Percentiles rank a stretch among this genome's conserved stretches.
These are phyloP conservation scores for Taenioides sp. DNA, from an alignment of 2,797 vertebrate species.

Conservation along the genomic window DNA sequence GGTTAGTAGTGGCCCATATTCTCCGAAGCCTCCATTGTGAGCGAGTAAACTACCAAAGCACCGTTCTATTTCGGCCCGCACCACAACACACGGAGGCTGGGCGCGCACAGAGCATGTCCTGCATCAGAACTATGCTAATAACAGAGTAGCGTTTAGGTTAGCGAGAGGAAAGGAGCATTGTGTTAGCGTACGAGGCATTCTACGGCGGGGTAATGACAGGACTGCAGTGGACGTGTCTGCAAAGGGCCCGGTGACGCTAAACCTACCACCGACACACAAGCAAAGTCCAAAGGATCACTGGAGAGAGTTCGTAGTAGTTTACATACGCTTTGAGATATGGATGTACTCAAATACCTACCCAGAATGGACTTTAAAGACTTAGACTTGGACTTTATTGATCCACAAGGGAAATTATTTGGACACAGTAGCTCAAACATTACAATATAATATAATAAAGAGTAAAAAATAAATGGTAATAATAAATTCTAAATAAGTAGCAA, in stretches of 20 bases:
- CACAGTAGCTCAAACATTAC: no score
- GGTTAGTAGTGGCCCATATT: background rate
- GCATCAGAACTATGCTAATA: conserved; percentile 59
- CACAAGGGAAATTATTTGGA: no score
- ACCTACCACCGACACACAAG: conserved; percentile 24
- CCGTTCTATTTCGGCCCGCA: background rate
- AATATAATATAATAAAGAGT: no score
- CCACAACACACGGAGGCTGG: conserved; percentile 24
- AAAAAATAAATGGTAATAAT: no score
- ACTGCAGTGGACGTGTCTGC: conserved; percentile 44
- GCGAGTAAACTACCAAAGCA: background rate
- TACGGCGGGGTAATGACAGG: conserved; percentile 46
- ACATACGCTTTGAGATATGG: background rate
- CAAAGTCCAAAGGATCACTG: conserved; percentile 7
- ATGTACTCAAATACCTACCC: background rate
- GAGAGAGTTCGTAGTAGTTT: background rate
- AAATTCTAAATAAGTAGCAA: no score
- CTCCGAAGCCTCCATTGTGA: conserved; percentile 2
- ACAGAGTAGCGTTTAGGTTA: conserved; percentile 36
- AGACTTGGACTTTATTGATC: no score
- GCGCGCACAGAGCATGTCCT: conserved; percentile 36
- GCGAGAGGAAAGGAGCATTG: conserved; percentile 24
- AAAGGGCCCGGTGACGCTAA: background rate
- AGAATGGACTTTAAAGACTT: background rate
- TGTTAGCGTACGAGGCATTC: conserved; percentile 26